phyloP scores from a whole-genome alignment of 1,140 invertebrate genomes.

The Eumaeus atala region DNA sequence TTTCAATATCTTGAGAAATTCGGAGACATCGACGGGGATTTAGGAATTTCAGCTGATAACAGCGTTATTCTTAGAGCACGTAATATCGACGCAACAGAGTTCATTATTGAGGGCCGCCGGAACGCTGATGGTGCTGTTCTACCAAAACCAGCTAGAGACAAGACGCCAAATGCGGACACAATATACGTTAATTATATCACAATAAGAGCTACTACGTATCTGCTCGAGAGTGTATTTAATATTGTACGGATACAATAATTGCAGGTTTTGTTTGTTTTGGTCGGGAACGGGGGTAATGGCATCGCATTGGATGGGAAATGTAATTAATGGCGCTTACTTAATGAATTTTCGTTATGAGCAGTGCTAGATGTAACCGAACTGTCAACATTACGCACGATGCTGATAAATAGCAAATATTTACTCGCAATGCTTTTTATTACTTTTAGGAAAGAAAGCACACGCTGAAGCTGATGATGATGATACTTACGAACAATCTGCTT shows the following conservation, averaged over 20 bases:
- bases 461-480: too few relatives aligned
- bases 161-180: slow-evolving; percentile 26
- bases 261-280: slow-evolving; percentile 71
- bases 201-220: slow-evolving; percentile 38
- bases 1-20: slow-evolving; percentile 71
- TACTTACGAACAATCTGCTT: too few relatives aligned
- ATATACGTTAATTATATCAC: slow-evolving; percentile 30
- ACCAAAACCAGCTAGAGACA: slow-evolving; percentile 37
- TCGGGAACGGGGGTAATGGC: slow-evolving; percentile 61
- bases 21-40: slow-evolving; percentile 47
- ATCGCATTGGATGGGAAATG: slow-evolving; percentile 56
- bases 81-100: slow-evolving; percentile 30
- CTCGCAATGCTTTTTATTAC: too few relatives aligned
- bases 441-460: too few relatives aligned
- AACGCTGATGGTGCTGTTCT: slow-evolving; percentile 29
- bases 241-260: slow-evolving; percentile 53
- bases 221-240: slow-evolving; percentile 16
- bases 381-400: slow-evolving; percentile 10
- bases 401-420: too few relatives aligned
- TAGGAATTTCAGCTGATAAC: slow-evolving; percentile 32
- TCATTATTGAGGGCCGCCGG: slow-evolving; percentile 28
- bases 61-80: slow-evolving; percentile 26
- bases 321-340: slow-evolving; percentile 65
- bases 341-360: slow-evolving; percentile 66
- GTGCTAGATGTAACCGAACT: slow-evolving; percentile 35